Evolutionary conservation across 2,113 vertebrate species (phyloP).

Genomic region (Notechis scutatus): DNA sequence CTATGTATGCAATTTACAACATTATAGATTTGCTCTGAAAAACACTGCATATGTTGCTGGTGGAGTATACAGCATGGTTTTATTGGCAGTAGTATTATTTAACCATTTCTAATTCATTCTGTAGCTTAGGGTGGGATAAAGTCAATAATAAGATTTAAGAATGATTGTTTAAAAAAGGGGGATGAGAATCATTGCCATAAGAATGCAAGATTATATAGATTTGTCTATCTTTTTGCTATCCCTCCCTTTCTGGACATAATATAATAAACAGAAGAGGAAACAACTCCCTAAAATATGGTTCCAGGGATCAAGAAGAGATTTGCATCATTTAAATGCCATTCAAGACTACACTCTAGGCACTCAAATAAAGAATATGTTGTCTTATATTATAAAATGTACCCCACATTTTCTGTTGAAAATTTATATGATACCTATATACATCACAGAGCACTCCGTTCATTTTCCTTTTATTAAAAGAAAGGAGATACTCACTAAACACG

Average conservation of each 20-base stretch:
- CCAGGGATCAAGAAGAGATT: not conserved
- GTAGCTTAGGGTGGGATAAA: not conserved
- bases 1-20: not conserved
- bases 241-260: not conserved
- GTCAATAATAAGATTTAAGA: not conserved
- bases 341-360: not conserved
- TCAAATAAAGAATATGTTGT: not conserved
- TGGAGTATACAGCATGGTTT: not conserved
- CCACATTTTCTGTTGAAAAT: not conserved
- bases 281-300: not conserved
- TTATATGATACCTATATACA: not conserved
- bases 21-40: not conserved
- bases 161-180: not conserved
- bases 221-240: not conserved
- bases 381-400: not conserved
- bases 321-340: not conserved
- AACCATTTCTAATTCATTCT: not conserved
- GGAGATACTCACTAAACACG: not conserved
- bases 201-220: not conserved
- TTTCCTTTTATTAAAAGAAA: not conserved
- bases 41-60: not conserved
- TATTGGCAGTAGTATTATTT: not conserved
- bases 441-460: not conserved
- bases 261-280: not conserved
- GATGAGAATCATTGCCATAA: not conserved